Base-by-base conservation (phyloP, 2,113 vertebrate genomes). In the Donacobius atricapilla region DNA sequence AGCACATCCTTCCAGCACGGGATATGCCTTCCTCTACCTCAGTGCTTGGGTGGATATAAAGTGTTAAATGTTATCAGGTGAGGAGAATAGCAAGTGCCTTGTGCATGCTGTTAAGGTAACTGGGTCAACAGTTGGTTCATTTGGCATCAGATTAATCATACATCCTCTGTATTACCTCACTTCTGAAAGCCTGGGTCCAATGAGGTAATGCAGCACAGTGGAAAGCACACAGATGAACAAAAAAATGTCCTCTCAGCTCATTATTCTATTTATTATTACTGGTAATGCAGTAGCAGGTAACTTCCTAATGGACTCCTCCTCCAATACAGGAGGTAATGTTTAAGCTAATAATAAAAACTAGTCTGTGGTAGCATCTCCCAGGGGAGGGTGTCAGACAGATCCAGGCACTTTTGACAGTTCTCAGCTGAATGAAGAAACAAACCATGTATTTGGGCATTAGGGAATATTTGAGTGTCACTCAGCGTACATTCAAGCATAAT, bases 101-200 rank as follows among this genome's bases (percentile, higher is more conserved):
- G 27, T 31, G 47, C 57, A 54, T 83, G 63, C 88, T 83, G 39
- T 64, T 87, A 58, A 56, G 61, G 53, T 86, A 78, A 81, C 60
- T 79, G 64, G 79, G 71, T 83, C 58, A 77, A 58, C 70, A 78
- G 70, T 44, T 83, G 76, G 56, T 44, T 92, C 44, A 4, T 94
- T 89, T 95, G 77, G n/a, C 80, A 82, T 94, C 64, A 68, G 24
- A 66, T 92, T 83, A 58, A 92, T 90, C 64, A 16, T 64, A 88
- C 0, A 3, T 80, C 58, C 39, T 11, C 44, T 83, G 0, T 84
- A 35, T 90, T 87, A 75, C 65, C 47, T 91, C 1, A 2, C 39
- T 70, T 81, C 30, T 31, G 76, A 89, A 83, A 89, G 83, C 56
- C 42, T 28, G 42, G n/a, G 33, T 63, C 42, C 51, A 47, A 0